phyloP scores from a whole-genome alignment of 2,113 vertebrate species.

The Ophiodon elongatus region DNA sequence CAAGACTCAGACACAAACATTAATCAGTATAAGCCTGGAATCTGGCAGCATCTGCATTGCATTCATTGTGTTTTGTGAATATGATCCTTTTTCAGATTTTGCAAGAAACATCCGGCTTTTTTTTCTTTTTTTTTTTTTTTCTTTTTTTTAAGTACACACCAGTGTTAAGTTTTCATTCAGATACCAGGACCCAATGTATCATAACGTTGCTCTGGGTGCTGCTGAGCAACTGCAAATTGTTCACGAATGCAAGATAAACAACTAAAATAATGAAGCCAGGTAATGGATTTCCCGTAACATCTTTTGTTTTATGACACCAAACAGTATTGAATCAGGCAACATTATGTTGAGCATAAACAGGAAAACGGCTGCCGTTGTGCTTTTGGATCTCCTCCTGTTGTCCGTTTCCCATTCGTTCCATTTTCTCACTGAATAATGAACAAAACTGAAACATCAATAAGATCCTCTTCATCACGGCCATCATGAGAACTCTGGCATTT shows the following conservation, averaged over 20 bases:
- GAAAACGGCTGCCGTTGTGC: not conserved
- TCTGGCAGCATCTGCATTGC: not conserved
- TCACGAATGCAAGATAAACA: constrained; percentile 22
- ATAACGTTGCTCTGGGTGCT: constrained; percentile 4
- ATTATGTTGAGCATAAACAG: not conserved
- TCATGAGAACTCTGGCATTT: not conserved
- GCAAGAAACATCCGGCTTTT: not conserved
- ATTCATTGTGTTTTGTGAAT: not conserved
- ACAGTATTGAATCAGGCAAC: not conserved
- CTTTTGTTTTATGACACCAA: constrained; percentile 2
- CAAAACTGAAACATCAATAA: not conserved
- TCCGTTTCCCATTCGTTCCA: not conserved
- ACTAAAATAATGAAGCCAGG: not conserved
- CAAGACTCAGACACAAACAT: not conserved
- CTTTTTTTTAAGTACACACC: no score
- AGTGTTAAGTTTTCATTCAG: not conserved
- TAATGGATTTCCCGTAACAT: constrained; percentile 13
- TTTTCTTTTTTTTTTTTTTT: not conserved
- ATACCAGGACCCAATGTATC: not conserved
- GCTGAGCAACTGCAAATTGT: not conserved
- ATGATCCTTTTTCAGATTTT: not conserved
- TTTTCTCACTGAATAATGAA: constrained; percentile 19
- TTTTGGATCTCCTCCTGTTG: not conserved
- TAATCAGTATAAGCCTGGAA: not conserved
- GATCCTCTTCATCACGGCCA: not conserved